Evolutionary conservation across 2,888 invertebrate species (phyloP).

Genomic region (Andrena hattorfiana): DNA sequence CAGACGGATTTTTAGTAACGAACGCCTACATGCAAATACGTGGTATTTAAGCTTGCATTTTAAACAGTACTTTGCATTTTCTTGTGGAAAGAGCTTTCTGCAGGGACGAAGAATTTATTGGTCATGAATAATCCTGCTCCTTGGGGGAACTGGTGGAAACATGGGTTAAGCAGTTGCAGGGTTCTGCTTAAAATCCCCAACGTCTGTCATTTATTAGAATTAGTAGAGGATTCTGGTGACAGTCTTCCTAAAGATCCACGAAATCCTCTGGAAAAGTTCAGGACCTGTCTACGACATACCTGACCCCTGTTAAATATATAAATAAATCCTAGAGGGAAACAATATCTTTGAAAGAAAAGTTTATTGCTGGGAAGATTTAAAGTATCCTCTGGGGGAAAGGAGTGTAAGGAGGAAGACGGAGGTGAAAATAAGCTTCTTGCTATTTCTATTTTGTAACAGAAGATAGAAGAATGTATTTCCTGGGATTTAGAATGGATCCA

Average conservation of each 20-base stretch:
- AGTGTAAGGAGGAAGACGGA: background rate
- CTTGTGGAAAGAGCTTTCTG: background rate
- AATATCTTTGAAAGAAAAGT: no score
- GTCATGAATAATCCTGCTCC: constrained; percentile 7
- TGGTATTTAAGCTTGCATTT: background rate
- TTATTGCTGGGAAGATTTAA: no score
- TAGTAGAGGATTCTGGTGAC: constrained; percentile 4
- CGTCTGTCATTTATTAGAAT: constrained; percentile 25
- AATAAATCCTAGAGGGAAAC: background rate
- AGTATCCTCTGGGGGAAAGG: background rate
- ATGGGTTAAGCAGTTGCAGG: constrained; percentile 3
- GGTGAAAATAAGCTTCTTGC: background rate
- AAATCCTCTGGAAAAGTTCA: background rate
- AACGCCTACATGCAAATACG: background rate
- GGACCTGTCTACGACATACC: background rate
- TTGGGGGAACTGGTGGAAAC: background rate
- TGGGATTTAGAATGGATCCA: no score
- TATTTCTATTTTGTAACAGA: no score
- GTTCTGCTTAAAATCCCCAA: background rate
- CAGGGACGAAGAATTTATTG: background rate
- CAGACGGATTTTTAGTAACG: no score
- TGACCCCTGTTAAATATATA: background rate
- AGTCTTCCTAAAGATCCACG: background rate
- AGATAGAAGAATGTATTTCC: no score
- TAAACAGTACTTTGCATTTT: background rate